Evolutionary conservation across 2,797 vertebrate genomes (phyloP).

Genomic region (Mustela erminea): DNA sequence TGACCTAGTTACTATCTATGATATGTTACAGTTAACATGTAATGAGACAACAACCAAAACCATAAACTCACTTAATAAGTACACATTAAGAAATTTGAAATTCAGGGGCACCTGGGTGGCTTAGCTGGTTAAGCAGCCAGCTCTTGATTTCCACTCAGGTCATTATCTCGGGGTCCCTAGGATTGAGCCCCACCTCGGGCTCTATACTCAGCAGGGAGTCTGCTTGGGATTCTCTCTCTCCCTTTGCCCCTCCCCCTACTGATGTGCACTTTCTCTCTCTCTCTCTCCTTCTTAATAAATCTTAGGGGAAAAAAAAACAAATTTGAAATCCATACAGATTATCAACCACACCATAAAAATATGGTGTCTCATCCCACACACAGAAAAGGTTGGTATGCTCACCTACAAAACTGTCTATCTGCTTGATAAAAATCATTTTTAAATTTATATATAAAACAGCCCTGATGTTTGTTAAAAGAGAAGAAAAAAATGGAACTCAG

Average conservation of each 20-base stretch:
- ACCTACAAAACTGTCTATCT: not conserved
- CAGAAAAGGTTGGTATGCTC: not conserved
- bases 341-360: slow-evolving; percentile 33
- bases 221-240: not conserved
- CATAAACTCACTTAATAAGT: slow-evolving; percentile 35
- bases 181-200: not conserved
- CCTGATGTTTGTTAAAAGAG: not conserved
- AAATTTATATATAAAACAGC: slow-evolving; percentile 59
- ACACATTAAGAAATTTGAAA: slow-evolving; percentile 54
- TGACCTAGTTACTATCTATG: slow-evolving; percentile 40
- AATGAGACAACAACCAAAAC: not conserved
- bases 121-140: not conserved
- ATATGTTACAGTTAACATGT: slow-evolving; percentile 12
- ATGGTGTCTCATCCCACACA: slow-evolving; percentile 12
- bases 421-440: slow-evolving; percentile 57
- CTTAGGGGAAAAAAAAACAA: not conserved
- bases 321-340: slow-evolving; percentile 25
- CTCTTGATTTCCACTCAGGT: not conserved
- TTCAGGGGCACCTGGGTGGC: not conserved
- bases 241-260: not conserved
- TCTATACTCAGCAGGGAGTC: not conserved
- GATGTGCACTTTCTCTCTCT: not conserved
- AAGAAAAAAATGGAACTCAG: slow-evolving; percentile 47
- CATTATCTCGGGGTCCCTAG: not conserved
- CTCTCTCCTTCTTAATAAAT: not conserved